Conservation (phyloP, 2,113 vertebrate species). For the Pomatorhinus ruficollis region DNA sequence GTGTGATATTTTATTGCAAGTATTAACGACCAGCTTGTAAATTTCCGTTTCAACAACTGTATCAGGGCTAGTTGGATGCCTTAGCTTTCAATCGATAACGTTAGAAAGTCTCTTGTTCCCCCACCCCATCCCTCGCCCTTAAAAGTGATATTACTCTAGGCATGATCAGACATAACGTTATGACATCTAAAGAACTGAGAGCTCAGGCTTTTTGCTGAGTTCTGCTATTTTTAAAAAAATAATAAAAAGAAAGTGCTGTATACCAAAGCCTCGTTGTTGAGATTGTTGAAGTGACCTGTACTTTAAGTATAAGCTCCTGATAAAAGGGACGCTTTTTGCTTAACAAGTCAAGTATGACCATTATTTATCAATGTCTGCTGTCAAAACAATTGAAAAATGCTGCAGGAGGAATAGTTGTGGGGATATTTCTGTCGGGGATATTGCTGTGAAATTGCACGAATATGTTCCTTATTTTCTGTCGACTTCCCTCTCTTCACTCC, state of each 20-base stretch:
- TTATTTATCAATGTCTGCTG: conserved; percentile 71
- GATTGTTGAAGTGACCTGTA: conserved; percentile 63
- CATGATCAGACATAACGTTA: conserved; percentile 58
- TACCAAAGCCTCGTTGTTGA: conserved; percentile 70
- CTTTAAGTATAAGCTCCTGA: conserved; percentile 64
- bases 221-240: conserved; percentile 56
- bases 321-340: conserved; percentile 62
- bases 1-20: conserved; percentile 70
- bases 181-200: conserved; percentile 47
- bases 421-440: conserved; percentile 60
- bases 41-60: conserved; percentile 59
- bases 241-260: conserved; percentile 67
- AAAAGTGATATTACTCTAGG: conserved; percentile 49
- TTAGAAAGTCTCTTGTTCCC: conserved; percentile 26
- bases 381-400: conserved; percentile 67
- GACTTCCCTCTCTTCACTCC: conserved; percentile 49
- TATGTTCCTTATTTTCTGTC: conserved; percentile 49
- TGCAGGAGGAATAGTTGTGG: conserved; percentile 45
- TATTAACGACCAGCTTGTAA: conserved; percentile 67
- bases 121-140: background rate
- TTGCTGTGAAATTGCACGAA: conserved; percentile 64
- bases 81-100: conserved; percentile 53
- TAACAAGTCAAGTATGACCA: conserved; percentile 65
- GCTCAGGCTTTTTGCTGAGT: conserved; percentile 55
- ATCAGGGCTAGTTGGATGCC: conserved; percentile 67